Evolutionary conservation across 2,797 vertebrate genomes (phyloP).

Genomic region (Holocentrus rufus): DNA sequence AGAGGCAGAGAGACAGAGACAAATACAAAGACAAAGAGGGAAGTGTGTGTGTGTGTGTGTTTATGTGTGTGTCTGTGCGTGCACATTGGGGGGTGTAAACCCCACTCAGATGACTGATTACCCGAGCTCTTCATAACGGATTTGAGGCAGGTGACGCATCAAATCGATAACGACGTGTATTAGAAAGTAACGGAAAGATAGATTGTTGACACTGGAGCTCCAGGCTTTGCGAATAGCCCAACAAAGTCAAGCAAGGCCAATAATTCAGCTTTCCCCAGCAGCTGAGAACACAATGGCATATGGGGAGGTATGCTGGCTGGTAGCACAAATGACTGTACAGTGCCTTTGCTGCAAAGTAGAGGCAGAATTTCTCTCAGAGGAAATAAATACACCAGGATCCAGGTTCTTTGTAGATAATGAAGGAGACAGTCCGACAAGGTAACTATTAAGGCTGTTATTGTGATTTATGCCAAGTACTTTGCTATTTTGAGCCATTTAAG

Average conservation of each 20-base stretch:
- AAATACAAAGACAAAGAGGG: background rate
- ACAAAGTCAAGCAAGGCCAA: conserved; percentile 43
- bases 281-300: conserved; percentile 28
- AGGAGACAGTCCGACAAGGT: conserved; percentile 48
- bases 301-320: conserved; percentile 8
- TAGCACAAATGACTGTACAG: conserved; percentile 38
- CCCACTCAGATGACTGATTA: conserved; percentile 68
- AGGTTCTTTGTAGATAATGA: conserved; percentile 64
- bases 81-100: conserved; percentile 10
- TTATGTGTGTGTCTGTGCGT: background rate
- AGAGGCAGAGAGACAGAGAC: background rate
- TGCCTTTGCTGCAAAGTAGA: conserved; percentile 24
- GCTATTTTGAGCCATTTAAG: conserved; percentile 57
- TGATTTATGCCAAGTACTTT: conserved; percentile 67
- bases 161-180: conserved; percentile 62
- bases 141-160: conserved; percentile 68
- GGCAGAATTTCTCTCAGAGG: conserved; percentile 36
- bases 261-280: conserved; percentile 49
- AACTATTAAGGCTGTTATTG: conserved; percentile 54
- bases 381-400: conserved; percentile 43
- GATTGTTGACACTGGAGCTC: conserved; percentile 58
- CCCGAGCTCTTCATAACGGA: conserved; percentile 54
- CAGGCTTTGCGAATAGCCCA: conserved; percentile 45
- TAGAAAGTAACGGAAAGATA: conserved; percentile 50
- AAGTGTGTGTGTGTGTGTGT: background rate